These are phyloP conservation scores for Todiramphus saurophagus DNA, from an alignment of 2,113 vertebrate genomes.

Conservation along the genomic window DNA sequence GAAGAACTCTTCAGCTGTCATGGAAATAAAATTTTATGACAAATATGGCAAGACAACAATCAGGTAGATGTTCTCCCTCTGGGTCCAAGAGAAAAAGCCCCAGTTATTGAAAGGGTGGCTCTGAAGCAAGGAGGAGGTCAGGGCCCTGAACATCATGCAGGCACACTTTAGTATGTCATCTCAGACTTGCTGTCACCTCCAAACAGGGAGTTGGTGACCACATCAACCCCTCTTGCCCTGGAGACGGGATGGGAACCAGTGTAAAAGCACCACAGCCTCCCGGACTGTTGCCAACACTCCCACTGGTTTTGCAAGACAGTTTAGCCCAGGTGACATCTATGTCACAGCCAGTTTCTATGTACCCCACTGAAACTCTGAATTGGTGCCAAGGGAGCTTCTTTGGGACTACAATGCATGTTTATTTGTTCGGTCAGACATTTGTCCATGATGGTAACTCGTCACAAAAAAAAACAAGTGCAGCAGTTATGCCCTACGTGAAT, in stretches of 20 bases:
- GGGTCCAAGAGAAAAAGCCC: neutral
- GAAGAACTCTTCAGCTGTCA: neutral
- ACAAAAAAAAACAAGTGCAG: neutral
- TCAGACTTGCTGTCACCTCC: neutral
- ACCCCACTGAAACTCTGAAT: neutral
- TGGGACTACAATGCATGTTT: neutral
- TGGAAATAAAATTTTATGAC: slow-evolving; percentile 18
- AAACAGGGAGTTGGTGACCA: neutral
- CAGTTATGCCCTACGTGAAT: neutral
- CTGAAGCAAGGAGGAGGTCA: neutral
- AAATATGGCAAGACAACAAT: slow-evolving; percentile 16
- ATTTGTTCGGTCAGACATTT: neutral
- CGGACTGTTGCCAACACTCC: neutral
- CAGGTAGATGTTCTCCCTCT: slow-evolving; percentile 10
- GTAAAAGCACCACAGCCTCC: neutral
- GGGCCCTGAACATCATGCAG: neutral
- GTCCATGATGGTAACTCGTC: neutral
- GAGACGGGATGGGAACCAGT: neutral
- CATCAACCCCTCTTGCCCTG: neutral
- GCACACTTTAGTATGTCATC: accelerated
- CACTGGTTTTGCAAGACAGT: accelerated
- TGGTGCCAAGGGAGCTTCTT: neutral
- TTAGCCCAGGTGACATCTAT: neutral
- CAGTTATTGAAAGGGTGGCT: neutral
- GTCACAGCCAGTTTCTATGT: neutral